These are phyloP conservation scores for Megalopta genalis DNA, from an alignment of 1,140 invertebrate genomes.

Conservation along the genomic window DNA sequence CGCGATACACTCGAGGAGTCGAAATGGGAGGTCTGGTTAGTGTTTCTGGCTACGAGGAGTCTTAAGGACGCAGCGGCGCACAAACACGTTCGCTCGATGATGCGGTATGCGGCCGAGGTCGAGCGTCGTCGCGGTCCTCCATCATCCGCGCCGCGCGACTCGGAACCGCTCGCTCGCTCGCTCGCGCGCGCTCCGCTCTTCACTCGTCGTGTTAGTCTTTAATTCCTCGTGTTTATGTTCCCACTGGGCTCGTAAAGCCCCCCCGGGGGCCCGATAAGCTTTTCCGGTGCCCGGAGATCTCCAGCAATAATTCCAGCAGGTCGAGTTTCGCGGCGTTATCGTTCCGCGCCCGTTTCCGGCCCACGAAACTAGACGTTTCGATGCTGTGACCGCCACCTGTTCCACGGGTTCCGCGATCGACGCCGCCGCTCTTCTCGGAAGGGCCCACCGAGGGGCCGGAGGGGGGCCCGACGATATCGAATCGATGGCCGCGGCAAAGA, in stretches of 20 bases:
- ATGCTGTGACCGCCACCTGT: neutral
- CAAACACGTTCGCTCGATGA: slow-evolving; percentile 12
- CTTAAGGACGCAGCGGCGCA: slow-evolving; percentile 48
- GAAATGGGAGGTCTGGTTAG: slow-evolving; percentile 71
- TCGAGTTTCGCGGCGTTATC: neutral
- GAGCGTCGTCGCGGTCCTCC: slow-evolving; percentile 13
- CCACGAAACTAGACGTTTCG: neutral
- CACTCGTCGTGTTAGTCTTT: slow-evolving; percentile 45
- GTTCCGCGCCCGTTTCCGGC: neutral
- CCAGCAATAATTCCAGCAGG: neutral
- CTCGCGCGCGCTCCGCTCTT: neutral
- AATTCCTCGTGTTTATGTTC: slow-evolving; percentile 70
- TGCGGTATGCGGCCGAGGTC: slow-evolving; percentile 3
- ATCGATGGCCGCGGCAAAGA: neutral
- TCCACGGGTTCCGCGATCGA: neutral
- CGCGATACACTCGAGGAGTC: slow-evolving; percentile 59
- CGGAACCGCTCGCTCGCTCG: neutral
- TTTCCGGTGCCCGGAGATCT: slow-evolving; percentile 65
- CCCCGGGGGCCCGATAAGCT: slow-evolving; percentile 64
- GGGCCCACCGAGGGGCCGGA: too few relatives aligned
- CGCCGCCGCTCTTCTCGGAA: too few relatives aligned
- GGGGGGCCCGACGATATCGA: neutral
- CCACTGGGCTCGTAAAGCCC: slow-evolving; percentile 65
- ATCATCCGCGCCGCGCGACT: neutral
- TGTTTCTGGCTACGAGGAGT: slow-evolving; percentile 68